Evolutionary conservation across 2,797 vertebrate species (phyloP).

Genomic region (Sebastes steindachneri): DNA sequence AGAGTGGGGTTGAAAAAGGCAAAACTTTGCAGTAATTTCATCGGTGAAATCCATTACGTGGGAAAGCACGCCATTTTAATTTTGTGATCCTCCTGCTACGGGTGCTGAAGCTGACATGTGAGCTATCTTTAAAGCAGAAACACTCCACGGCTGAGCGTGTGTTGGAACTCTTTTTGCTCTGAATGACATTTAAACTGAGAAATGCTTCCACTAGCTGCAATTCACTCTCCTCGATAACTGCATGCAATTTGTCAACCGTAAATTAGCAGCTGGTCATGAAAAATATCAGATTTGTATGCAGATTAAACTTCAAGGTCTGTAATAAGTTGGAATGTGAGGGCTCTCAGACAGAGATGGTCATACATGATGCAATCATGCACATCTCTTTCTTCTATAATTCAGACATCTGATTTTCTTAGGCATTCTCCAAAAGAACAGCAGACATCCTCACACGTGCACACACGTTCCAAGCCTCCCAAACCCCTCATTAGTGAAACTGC

Average conservation of each 20-base stretch:
- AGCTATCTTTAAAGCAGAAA: background rate
- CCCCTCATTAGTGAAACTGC: constrained; percentile 46
- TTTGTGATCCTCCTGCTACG: background rate
- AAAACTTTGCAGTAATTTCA: background rate
- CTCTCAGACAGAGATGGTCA: background rate
- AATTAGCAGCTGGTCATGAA: background rate
- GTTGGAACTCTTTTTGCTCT: background rate
- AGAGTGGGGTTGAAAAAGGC: constrained; percentile 13
- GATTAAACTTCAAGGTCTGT: constrained; percentile 5
- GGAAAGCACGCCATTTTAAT: constrained; percentile 14
- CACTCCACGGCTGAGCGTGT: background rate
- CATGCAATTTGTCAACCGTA: background rate
- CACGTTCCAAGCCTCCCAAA: constrained; percentile 27
- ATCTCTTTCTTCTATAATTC: background rate
- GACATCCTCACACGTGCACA: background rate
- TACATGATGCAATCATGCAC: background rate
- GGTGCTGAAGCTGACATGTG: background rate
- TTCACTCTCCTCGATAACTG: background rate
- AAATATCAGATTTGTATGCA: constrained; percentile 29
- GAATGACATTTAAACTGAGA: background rate
- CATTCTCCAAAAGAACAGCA: constrained; percentile 18
- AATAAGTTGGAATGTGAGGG: constrained; percentile 27
- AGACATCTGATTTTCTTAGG: constrained; percentile 28
- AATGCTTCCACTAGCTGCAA: background rate
- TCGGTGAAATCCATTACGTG: constrained; percentile 13